These are phyloP conservation scores for Bettongia penicillata DNA, from an alignment of 2,113 vertebrate genomes.

Conservation along the genomic window DNA sequence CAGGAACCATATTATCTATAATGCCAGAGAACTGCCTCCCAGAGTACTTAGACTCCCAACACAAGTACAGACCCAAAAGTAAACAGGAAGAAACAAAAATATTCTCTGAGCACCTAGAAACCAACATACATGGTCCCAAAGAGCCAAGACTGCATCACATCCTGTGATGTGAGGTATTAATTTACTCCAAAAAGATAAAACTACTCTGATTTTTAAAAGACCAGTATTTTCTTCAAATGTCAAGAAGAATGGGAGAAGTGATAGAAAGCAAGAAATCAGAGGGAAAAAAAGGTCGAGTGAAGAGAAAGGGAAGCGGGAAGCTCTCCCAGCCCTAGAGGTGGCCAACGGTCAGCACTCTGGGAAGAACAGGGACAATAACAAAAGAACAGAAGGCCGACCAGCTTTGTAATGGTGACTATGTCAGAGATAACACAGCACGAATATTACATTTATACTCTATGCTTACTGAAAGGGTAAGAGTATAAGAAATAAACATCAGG, in stretches of 20 bases:
- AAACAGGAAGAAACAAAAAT: constrained; percentile 28
- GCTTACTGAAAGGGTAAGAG: constrained; percentile 44
- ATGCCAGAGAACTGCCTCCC: constrained; percentile 39
- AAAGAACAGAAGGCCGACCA: neutral
- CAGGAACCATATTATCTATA: neutral
- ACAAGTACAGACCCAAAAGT: constrained; percentile 2
- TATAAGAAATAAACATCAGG: neutral
- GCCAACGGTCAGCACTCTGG: neutral
- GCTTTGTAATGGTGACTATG: neutral
- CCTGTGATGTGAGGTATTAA: neutral
- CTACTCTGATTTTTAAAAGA: neutral
- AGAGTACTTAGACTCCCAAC: neutral
- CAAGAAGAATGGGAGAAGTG: neutral
- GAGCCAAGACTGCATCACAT: neutral
- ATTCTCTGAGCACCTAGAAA: neutral
- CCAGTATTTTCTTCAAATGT: neutral
- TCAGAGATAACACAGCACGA: neutral
- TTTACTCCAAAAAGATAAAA: neutral
- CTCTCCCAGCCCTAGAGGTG: constrained; percentile 22
- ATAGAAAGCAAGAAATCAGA: constrained; percentile 3
- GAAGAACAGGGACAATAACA: neutral
- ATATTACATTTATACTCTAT: constrained; percentile 2
- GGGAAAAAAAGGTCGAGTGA: neutral
- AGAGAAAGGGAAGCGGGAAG: neutral
- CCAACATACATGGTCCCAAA: neutral